These are phyloP conservation scores for Triplophysa tibetana DNA, from an alignment of 2,113 vertebrate genomes.

Conservation along the genomic window DNA sequence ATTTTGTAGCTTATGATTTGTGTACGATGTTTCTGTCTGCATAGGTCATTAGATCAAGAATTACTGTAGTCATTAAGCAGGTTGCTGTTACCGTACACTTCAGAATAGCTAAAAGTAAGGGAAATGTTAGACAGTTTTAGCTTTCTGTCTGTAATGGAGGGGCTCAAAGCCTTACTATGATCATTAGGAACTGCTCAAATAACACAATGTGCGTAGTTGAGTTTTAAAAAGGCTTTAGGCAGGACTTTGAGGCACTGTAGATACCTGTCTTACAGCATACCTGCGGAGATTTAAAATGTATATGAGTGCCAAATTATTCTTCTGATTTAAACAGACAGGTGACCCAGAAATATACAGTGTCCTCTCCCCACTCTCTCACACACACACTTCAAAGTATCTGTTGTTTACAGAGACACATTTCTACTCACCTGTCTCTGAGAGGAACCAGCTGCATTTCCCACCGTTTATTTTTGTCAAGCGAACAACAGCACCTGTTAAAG, in stretches of 20 bases:
- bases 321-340: not conserved
- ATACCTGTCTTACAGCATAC: not conserved
- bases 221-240: not conserved
- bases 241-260: not conserved
- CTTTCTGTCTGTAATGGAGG: not conserved
- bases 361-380: slow-evolving; percentile 11
- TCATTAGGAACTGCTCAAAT: not conserved
- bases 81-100: too few species aligned
- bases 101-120: too few species aligned
- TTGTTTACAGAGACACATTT: not conserved
- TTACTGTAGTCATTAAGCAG: too few species aligned
- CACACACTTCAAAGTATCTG: not conserved
- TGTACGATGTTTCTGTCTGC: too few species aligned
- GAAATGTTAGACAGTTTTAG: too few species aligned
- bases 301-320: not conserved
- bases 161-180: not conserved
- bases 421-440: slow-evolving; percentile 21
- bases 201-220: not conserved
- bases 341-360: not conserved
- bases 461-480: not conserved
- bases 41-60: too few species aligned
- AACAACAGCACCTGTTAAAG: slow-evolving; percentile 6
- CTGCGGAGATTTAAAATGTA: not conserved
- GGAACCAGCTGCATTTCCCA: slow-evolving; percentile 17
- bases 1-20: too few species aligned